Percentiles rank a stretch among this genome's conserved stretches.
Evolutionary conservation across 2,113 vertebrate species (phyloP).

Genomic region (Halichoeres trimaculatus): DNA sequence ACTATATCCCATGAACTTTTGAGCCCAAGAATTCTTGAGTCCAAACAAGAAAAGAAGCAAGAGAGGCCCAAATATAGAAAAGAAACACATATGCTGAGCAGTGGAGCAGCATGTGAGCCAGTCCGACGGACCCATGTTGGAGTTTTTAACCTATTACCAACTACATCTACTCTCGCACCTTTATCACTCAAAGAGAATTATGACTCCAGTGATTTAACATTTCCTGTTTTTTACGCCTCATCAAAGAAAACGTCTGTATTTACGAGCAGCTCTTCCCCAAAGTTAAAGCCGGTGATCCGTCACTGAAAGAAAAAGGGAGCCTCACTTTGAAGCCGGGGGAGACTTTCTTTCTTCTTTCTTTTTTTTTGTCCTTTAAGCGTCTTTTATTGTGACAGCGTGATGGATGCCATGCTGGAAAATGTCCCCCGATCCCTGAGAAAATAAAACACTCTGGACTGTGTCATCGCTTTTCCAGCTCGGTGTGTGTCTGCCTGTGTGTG

Average conservation of each 20-base stretch:
- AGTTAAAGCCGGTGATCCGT: constrained; percentile 54
- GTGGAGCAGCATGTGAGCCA: not conserved
- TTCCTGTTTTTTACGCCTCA: constrained; percentile 54
- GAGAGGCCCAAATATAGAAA: constrained; percentile 45
- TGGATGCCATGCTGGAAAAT: constrained; percentile 72
- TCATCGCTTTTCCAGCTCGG: constrained; percentile 68
- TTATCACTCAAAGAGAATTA: constrained; percentile 56
- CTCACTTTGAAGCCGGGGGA: constrained; percentile 51
- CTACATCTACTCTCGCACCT: constrained; percentile 58
- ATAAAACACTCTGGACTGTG: constrained; percentile 71
- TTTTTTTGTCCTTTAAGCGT: constrained; percentile 45
- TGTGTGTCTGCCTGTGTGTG: constrained; percentile 14
- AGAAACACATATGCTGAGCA: not conserved
- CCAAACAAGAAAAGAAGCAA: constrained; percentile 38
- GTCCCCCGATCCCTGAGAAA: constrained; percentile 70
- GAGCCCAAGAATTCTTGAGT: constrained; percentile 59
- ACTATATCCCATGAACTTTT: constrained; percentile 49
- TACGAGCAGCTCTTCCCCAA: constrained; percentile 55
- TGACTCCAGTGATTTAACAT: constrained; percentile 51
- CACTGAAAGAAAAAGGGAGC: constrained; percentile 32
- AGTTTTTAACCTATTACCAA: constrained; percentile 59
- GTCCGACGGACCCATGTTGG: constrained; percentile 23
- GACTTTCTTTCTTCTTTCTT: no score
- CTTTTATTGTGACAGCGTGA: constrained; percentile 71
- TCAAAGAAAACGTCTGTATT: constrained; percentile 38